Base-by-base conservation (phyloP, 2,888 invertebrate genomes). In the Mylabris sibirica region DNA sequence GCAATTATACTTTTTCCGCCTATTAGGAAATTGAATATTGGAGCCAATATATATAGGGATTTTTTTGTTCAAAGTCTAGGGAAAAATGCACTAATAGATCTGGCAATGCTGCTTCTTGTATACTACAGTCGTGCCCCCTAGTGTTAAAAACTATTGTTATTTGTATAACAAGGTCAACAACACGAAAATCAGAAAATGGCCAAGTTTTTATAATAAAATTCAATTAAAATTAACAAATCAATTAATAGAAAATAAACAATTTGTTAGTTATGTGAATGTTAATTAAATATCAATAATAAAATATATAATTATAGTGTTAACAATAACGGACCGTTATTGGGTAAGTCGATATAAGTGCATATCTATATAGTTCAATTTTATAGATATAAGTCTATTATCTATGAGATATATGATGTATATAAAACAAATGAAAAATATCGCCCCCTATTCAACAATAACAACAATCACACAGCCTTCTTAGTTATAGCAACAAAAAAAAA, bases 141-240 rank as follows among this genome's bases (percentile, higher is more conserved):
- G 57, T 57, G 22, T 14, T 26, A 1, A 24, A 57, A n/a, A 2
- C 0, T n/a, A 26, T 26, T 57, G 24, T 26, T 26, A 57, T 81
- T 83, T 84, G 82, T 76, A 81, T 82, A 84, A 84, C 84, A 84
- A 84, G 84, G 84, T 84, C 84, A 84, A 80, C 81, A 81, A 81
- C 81, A 80, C 79, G 78, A 77, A 78, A 77, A 77, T 75, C 72
- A 72, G 75, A 78, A 77, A 76, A 72, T 74, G 74, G 77, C 74
- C 73, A 75, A 74, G 72, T 72, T 75, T 76, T 70, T 64, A 22
- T 57, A 24, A 24, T 57, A 26, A 26, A 53, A 53, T 49, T 22
- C 22, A 24, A 53, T 30, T 24, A 49, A 49, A 17, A 17, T 20
- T 3, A 53, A 53, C 4, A 53, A 71, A 70, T 70, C 72, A 73